Base-by-base conservation (phyloP, 2,797 vertebrate species). In the Gobionotothen gibberifrons region DNA sequence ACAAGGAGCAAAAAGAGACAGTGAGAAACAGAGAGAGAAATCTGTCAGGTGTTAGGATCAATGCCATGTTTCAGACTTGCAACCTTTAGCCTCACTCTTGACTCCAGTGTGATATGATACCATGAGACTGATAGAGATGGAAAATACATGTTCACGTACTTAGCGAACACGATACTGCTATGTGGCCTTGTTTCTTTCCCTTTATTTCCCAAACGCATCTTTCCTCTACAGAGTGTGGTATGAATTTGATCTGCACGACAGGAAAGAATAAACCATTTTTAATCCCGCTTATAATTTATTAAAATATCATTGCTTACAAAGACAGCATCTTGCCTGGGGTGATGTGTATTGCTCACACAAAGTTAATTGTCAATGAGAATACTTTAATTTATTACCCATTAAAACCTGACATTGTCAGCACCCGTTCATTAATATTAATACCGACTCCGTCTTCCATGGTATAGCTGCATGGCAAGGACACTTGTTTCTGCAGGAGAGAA, bases 51-150 rank as follows among this genome's bases (percentile, higher is more conserved):
- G 91, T 93, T 91, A 72, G 90, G 91, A 94, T 94, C 92, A 94
- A 93, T 94, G 92, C 90, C 83, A 87, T 94, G 92, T 90, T 93
- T 93, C 86, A 93, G 87, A 92, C 89, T 87, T 82, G 74, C 94
- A 95, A 94, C 94, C 93, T 94, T 95, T 94, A 93, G 86, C 93
- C 93, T 92, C 86, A 86, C 91, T 89, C 91, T 89, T 94, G 91
- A 92, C 93, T 93, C 85, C 59, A 40, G 69, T 76, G 94, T 84
- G 89, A 93, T 92, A 87, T 78, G 90, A 94, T 92, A 94, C 93
- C 91, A 92, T 81, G 86, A 82, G 88, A 91, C 83, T 91, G 89
- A 92, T 77, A 89, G 88, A 91, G 87, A 93, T 82, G 78, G 83
- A 90, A 94, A 94, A 93, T 89, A 93, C 91, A 93, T 92, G 93